These are phyloP conservation scores for Pachyrhynchus sulphureomaculatus DNA, from an alignment of 1,140 invertebrate species.

Conservation along the genomic window DNA sequence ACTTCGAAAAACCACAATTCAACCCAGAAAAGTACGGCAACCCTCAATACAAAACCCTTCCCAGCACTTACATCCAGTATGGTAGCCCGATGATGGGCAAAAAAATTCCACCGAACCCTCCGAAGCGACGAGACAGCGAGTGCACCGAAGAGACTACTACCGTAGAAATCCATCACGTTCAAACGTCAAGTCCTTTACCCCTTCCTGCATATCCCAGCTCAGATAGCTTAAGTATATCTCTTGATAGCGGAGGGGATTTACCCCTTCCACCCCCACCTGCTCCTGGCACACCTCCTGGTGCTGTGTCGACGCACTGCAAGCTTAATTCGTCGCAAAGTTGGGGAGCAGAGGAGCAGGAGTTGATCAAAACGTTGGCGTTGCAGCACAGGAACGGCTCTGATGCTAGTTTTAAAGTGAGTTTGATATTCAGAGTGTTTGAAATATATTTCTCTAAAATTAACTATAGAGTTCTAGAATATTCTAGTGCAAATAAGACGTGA, in stretches of 20 bases:
- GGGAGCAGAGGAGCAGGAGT: constrained; percentile 61
- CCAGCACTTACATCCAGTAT: constrained; percentile 54
- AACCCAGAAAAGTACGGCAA: constrained; percentile 46
- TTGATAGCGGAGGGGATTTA: constrained; percentile 59
- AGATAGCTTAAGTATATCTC: constrained; percentile 59
- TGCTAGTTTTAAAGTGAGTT: constrained; percentile 78
- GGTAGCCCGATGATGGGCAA: constrained; percentile 64
- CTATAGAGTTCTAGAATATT: no score
- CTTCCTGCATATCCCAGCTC: constrained; percentile 62
- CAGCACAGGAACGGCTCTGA: constrained; percentile 77
- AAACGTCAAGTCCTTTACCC: constrained; percentile 58
- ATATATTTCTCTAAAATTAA: no score
- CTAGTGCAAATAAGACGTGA: no score
- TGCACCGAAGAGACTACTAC: constrained; percentile 53
- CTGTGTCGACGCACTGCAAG: constrained; percentile 52
- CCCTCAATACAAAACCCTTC: constrained; percentile 54
- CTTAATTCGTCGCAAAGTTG: constrained; percentile 58
- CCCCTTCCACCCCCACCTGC: constrained; percentile 61
- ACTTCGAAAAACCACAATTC: constrained; percentile 54
- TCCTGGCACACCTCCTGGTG: constrained; percentile 54
- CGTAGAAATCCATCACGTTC: constrained; percentile 63
- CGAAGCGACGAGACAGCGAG: constrained; percentile 63
- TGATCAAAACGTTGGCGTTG: constrained; percentile 64
- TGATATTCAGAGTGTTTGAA: constrained; percentile 16
- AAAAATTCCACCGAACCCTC: constrained; percentile 82